Evolutionary conservation across 1,140 invertebrate species (phyloP).

Genomic region (Drosophila sproati): DNA sequence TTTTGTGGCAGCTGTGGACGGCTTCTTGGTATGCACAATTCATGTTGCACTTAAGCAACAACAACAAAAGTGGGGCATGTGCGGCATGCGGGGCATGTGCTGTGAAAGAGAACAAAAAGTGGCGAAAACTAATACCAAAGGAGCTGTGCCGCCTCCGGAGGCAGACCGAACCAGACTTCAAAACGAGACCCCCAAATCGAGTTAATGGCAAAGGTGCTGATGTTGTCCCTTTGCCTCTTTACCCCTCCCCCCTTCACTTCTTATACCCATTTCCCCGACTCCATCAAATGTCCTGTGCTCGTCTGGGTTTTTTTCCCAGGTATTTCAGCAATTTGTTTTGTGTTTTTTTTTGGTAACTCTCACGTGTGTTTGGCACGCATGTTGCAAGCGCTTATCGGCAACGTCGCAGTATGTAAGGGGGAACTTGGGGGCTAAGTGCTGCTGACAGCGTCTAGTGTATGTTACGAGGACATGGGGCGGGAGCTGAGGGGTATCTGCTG

Average conservation of each 20-base stretch:
- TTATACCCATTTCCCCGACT: neutral
- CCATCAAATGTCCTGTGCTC: conserved; percentile 19
- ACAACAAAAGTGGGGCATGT: neutral
- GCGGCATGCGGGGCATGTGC: neutral
- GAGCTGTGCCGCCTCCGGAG: conserved; percentile 35
- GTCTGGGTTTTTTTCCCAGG: conserved; percentile 1
- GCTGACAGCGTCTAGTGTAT: conserved; percentile 11
- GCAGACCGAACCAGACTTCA: conserved; percentile 1
- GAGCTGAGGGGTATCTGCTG: conserved; percentile 9
- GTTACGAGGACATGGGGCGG: neutral
- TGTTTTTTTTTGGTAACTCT: conserved; percentile 24
- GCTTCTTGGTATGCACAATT: conserved; percentile 80
- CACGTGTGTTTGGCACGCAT: conserved; percentile 75
- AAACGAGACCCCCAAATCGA: conserved; percentile 42
- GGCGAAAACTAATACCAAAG: conserved; percentile 76
- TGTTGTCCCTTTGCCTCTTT: conserved; percentile 47
- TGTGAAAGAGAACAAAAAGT: conserved; percentile 40
- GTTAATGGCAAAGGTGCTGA: conserved; percentile 80
- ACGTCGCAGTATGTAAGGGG: conserved; percentile 47
- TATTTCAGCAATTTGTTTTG: neutral
- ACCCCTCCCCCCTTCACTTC: neutral
- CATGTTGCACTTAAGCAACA: conserved; percentile 77
- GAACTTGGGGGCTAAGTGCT: neutral
- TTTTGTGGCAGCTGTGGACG: conserved; percentile 26
- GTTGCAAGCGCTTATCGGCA: conserved; percentile 74